Evolutionary conservation across 2,888 invertebrate species (phyloP).

Genomic region (Odontothrips loti): DNA sequence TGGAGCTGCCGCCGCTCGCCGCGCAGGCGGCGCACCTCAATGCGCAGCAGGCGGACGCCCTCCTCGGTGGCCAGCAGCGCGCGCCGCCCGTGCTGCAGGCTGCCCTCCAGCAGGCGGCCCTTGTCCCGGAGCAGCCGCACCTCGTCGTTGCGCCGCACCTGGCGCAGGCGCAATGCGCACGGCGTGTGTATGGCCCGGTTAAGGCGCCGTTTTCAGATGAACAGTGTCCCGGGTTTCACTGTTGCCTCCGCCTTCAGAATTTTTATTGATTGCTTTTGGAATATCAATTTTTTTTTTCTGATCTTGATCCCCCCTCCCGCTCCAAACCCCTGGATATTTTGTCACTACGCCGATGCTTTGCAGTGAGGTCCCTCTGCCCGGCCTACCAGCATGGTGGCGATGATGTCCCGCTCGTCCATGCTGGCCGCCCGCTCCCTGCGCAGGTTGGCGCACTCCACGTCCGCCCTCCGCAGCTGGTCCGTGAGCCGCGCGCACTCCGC

Average conservation of each 20-base stretch:
- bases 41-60: not conserved
- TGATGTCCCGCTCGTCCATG: not conserved
- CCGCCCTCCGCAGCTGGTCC: not conserved
- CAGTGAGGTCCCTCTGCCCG: not conserved
- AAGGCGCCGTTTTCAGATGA: too few relatives aligned
- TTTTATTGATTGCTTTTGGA: too few relatives aligned
- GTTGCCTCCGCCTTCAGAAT: too few relatives aligned
- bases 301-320: too few relatives aligned
- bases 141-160: slow-evolving; percentile 16
- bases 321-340: too few relatives aligned
- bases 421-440: not conserved
- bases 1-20: not conserved
- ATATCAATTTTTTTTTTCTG: too few relatives aligned
- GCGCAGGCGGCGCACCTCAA: slow-evolving; percentile 14
- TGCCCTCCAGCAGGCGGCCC: not conserved
- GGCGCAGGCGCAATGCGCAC: too few relatives aligned
- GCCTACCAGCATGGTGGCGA: not conserved
- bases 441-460: not conserved
- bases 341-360: too few relatives aligned
- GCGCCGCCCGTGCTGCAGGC: not conserved
- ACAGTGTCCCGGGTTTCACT: too few relatives aligned
- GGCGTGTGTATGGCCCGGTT: too few relatives aligned
- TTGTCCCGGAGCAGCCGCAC: not conserved
- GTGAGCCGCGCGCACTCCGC: not conserved
- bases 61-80: not conserved